Percentiles rank a stretch among this genome's conserved stretches.
Evolutionary conservation across 92 coral and sea anemone species (phyloP).

Genomic region (Virgularia gustaviana): DNA sequence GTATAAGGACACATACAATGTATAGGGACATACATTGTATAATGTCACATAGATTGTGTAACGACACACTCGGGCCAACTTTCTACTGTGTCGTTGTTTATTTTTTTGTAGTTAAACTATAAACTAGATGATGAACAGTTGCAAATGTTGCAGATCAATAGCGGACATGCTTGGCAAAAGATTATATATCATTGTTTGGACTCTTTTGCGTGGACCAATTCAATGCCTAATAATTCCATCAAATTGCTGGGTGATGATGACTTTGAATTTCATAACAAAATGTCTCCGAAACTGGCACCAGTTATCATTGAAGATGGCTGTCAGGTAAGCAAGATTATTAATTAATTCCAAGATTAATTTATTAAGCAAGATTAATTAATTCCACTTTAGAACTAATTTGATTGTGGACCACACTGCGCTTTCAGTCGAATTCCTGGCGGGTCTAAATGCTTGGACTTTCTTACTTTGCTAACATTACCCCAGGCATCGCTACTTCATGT

Average conservation of each 20-base stretch:
- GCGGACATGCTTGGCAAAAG: conserved; percentile 66
- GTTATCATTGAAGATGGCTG: conserved; percentile 19
- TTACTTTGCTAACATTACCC: no score
- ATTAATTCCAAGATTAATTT: no score
- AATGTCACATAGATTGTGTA: no score
- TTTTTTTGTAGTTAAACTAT: conserved; percentile 57
- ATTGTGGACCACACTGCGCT: no score
- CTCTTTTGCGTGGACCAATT: conserved; percentile 72
- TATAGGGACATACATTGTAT: no score
- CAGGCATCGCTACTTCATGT: no score
- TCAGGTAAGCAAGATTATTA: conserved; percentile 7
- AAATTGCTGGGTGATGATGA: conserved; percentile 38
- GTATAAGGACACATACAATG: no score
- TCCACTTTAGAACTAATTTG: no score
- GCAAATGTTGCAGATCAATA: conserved; percentile 64
- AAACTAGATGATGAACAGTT: conserved; percentile 68
- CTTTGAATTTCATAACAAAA: conserved; percentile 28
- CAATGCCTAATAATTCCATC: conserved; percentile 8
- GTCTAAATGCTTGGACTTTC: no score
- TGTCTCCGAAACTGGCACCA: conserved; percentile 30
- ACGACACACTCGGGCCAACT: neutral
- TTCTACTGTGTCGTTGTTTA: neutral
- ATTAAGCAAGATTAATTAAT: no score
- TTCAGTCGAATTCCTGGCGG: no score
- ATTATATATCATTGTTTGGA: conserved; percentile 71